Evolutionary conservation across 2,888 invertebrate genomes (phyloP).

Genomic region (Oeneis ivallda): DNA sequence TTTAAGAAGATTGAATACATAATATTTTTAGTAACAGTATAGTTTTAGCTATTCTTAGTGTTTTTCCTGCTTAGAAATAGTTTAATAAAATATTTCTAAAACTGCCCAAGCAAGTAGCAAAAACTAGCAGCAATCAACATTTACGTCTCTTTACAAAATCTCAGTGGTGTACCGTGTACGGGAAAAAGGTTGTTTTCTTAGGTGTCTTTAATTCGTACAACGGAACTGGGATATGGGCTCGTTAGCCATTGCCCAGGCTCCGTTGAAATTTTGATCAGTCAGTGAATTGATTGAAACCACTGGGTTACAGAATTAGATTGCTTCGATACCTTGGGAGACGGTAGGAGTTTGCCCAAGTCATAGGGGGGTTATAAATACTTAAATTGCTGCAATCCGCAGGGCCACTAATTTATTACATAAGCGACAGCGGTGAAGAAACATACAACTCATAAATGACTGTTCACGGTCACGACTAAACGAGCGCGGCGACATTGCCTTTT

Average conservation of each 20-base stretch:
- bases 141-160: too few species aligned
- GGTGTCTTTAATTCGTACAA: neutral
- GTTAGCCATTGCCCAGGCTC: conserved; percentile 42
- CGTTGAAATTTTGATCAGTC: conserved; percentile 52
- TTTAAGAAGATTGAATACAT: too few species aligned
- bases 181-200: neutral
- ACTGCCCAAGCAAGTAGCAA: too few species aligned
- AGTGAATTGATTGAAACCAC: conserved; percentile 52
- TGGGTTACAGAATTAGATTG: conserved; percentile 55
- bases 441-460: too few species aligned
- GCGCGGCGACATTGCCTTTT: too few species aligned
- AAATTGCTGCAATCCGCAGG: conserved; percentile 16
- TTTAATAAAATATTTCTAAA: too few species aligned
- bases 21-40: neutral
- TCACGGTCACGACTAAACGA: too few species aligned
- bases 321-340: conserved; percentile 42
- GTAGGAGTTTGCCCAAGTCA: conserved; percentile 14
- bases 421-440: neutral
- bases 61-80: too few species aligned
- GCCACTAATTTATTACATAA: neutral
- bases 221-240: conserved; percentile 11
- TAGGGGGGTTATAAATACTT: conserved; percentile 33
- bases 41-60: neutral
- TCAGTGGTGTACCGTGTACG: too few species aligned
- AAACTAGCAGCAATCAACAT: too few species aligned